Evolutionary conservation across 2,797 vertebrate species (phyloP), one percentile per base, ranked within the genome.

Genomic region (Phrynocephalus vlangalii): DNA sequence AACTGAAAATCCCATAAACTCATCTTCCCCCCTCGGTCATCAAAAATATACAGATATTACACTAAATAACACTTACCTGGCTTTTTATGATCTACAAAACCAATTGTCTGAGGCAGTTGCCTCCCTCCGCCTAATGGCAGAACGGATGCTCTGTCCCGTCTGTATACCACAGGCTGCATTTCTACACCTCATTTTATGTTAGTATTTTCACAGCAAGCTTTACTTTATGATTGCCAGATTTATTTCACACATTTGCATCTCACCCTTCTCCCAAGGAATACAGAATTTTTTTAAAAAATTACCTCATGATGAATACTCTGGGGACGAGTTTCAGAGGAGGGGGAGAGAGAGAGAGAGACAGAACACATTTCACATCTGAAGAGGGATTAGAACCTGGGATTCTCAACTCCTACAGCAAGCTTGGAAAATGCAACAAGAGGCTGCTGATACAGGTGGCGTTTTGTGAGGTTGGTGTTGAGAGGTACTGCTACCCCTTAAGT

Each of bases 281-380:
- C 38, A 24, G 10, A 77, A 77, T 68, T 56, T 56, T 56, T 11
- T 56, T 56, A 11, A 38, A 67, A 18, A 63, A 77, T 52, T 66
- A 26, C 52, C 72, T 60, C 52, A 86, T 82, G n/a, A 86, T 82
- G n/a, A 86, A 71, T 52, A 24, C 38, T 24, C 60, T 16, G 44
- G 71, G 20, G n/a, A 16, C 2, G 22, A 30, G n/a, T 33, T 72
- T 50, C 30, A 6, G 11, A 63, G 24, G 33, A n/a, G 26, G n/a
- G 13, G 38, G 16, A 5, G 16, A 63, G n/a, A 26, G 22, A 48
- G 73, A 76, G n/a, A 48, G 30, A 8, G 15, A 52, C 28, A 52
- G n/a, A 48, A 1, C 16, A 56, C 1, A 52, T 71, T 72, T 66
- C 70, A 80, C 26, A n/a, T 7, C 33, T 87, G 56, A 75, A 15